Percentiles rank a stretch among this genome's conserved stretches.
These are phyloP conservation scores for Spatula clypeata DNA, from an alignment of 2,797 vertebrate genomes.

Conservation along the genomic window DNA sequence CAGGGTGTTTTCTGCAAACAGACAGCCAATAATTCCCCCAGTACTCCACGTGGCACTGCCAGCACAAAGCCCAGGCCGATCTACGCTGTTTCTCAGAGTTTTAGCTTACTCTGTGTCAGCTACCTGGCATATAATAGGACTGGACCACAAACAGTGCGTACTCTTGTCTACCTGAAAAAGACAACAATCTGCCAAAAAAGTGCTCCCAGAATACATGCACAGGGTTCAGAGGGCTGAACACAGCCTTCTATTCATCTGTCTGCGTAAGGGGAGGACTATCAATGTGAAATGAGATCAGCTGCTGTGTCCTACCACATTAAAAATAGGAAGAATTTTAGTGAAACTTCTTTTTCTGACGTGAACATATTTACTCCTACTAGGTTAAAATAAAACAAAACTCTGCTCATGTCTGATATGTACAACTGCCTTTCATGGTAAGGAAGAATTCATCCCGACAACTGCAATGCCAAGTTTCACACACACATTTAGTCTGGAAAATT, in stretches of 20 bases:
- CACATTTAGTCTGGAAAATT: neutral
- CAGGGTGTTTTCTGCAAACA: neutral
- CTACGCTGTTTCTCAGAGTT: accelerated
- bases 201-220: accelerated
- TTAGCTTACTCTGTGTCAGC: accelerated
- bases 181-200: neutral
- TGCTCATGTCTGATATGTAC: neutral
- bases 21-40: neutral
- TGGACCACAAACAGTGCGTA: neutral
- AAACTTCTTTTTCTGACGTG: neutral
- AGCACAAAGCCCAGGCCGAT: neutral
- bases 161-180: neutral
- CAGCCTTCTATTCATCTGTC: neutral
- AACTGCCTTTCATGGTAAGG: neutral
- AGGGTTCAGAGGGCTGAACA: neutral
- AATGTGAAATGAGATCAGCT: neutral
- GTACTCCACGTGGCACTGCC: neutral
- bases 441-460: neutral
- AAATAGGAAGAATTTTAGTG: neutral
- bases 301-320: accelerated
- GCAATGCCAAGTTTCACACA: neutral
- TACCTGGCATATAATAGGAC: accelerated
- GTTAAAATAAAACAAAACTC: neutral
- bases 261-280: neutral
- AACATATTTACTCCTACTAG: neutral